Conservation (phyloP, 2,888 invertebrate genomes). For the Agrotis exclamationis region DNA sequence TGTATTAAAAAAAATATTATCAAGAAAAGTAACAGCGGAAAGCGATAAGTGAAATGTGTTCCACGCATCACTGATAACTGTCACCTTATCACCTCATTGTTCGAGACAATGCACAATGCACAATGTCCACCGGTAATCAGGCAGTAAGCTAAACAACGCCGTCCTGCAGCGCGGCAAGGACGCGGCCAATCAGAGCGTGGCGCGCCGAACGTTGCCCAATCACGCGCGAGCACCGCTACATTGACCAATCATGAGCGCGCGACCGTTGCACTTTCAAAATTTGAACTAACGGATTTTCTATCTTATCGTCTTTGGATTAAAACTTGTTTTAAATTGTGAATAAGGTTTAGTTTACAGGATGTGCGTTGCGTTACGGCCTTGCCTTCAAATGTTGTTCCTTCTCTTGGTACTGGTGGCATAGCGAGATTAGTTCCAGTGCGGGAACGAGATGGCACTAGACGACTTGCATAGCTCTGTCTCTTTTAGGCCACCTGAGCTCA, state of each 20-base stretch:
- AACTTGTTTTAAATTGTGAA: conserved; percentile 10
- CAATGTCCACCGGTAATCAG: conserved; percentile 24
- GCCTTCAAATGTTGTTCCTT: not conserved
- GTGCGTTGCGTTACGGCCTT: conserved; percentile 29
- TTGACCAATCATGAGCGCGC: conserved; percentile 47
- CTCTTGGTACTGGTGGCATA: not conserved
- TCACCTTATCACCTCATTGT: conserved; percentile 36
- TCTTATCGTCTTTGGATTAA: conserved; percentile 10
- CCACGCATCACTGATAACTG: conserved; percentile 2
- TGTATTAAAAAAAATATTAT: too few species aligned
- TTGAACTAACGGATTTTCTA: conserved; percentile 15
- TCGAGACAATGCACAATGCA: conserved; percentile 49
- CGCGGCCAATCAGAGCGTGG: conserved; percentile 80
- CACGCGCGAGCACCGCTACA: conserved; percentile 47
- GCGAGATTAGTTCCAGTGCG: too few species aligned
- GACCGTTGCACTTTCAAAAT: conserved; percentile 57
- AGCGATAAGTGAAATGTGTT: conserved; percentile 1
- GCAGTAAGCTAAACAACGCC: conserved; percentile 35
- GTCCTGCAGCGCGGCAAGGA: conserved; percentile 66
- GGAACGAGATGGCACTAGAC: too few species aligned
- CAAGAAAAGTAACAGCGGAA: not conserved
- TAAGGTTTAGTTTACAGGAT: conserved; percentile 21
- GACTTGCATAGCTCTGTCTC: too few species aligned
- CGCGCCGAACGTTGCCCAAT: conserved; percentile 72
- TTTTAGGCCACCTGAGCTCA: not conserved